Percentiles rank a stretch among this genome's conserved stretches.
phyloP scores from a whole-genome alignment of 2,113 vertebrate species.

The Pionites leucogaster region DNA sequence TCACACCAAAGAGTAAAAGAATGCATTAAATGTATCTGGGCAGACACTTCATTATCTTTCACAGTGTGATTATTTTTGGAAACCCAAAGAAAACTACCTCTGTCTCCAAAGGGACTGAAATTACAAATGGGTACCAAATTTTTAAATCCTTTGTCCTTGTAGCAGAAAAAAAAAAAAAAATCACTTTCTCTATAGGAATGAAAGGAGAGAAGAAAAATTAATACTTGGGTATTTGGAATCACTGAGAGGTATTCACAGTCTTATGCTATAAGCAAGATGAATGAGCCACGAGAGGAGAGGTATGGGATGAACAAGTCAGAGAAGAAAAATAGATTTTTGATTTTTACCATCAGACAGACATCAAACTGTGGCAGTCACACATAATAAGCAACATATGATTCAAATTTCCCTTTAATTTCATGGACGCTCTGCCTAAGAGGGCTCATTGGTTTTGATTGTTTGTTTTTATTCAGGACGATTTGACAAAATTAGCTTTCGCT shows the following conservation, averaged over 20 bases:
- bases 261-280: neutral
- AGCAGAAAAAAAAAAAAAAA: neutral
- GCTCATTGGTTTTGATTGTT: conserved; percentile 58
- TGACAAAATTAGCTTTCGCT: neutral
- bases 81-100: neutral
- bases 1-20: conserved; percentile 6
- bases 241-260: neutral
- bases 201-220: neutral
- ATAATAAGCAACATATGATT: conserved; percentile 54
- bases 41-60: conserved; percentile 16
- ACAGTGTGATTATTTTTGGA: neutral
- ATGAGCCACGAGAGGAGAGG: neutral
- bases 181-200: neutral
- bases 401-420: conserved; percentile 51
- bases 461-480: conserved; percentile 30
- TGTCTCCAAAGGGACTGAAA: neutral
- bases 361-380: conserved; percentile 20
- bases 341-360: conserved; percentile 28
- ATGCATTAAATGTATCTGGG: conserved; percentile 12
- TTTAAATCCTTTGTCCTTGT: neutral
- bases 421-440: neutral
- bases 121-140: neutral
- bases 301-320: neutral
- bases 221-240: neutral
- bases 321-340: neutral